These are phyloP conservation scores for Steatornis caripensis DNA, from an alignment of 2,113 vertebrate species.

Conservation along the genomic window DNA sequence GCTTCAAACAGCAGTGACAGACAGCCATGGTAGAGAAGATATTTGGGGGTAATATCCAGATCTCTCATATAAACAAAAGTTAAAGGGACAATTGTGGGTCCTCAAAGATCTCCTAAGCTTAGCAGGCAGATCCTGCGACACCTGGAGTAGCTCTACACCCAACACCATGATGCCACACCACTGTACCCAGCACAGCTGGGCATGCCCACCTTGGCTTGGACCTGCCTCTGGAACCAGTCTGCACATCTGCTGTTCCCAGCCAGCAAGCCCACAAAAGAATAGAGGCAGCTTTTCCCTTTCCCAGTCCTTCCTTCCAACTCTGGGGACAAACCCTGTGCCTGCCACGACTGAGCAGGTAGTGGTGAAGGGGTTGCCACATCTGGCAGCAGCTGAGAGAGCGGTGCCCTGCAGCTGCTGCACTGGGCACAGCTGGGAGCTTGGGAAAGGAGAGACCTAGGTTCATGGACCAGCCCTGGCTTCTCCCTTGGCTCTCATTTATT, in stretches of 20 bases:
- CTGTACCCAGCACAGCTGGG: not conserved
- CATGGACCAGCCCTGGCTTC: not conserved
- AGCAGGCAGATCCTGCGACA: not conserved
- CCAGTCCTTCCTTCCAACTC: not conserved
- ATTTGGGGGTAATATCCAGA: not conserved
- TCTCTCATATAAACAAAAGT: not conserved
- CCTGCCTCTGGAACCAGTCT: not conserved
- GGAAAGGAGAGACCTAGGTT: conserved; percentile 12
- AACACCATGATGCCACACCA: not conserved
- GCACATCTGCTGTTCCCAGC: not conserved
- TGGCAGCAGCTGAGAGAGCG: conserved; percentile 8
- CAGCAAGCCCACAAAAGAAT: not conserved
- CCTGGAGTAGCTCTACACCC: not conserved
- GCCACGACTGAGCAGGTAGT: rapidly evolving
- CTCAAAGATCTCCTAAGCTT: not conserved
- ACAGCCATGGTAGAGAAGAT: not conserved
- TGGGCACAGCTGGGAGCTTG: not conserved
- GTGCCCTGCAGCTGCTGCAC: not conserved
- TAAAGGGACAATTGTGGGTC: not conserved
- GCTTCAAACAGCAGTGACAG: not conserved
- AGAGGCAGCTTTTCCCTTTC: not conserved
- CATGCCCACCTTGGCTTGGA: not conserved
- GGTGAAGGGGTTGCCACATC: not conserved
- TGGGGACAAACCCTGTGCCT: not conserved
- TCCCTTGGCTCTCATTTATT: conserved; percentile 32